Conservation (phyloP, 2,888 invertebrate species). For the Meganola albula region DNA sequence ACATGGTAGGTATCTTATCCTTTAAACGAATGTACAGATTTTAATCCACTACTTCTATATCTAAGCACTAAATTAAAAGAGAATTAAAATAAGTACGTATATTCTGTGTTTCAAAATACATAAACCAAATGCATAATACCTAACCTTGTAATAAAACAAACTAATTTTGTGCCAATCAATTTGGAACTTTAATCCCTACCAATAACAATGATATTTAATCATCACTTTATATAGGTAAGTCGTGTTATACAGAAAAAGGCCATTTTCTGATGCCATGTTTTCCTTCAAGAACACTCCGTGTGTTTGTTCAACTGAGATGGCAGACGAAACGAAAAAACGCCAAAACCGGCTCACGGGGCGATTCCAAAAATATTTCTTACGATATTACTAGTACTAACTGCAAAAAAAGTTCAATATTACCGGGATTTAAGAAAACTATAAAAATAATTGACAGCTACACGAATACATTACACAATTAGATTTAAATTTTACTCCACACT, state of each 20-base stretch:
- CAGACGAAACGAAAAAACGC: slow-evolving; percentile 58
- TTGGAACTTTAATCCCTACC: slow-evolving; percentile 7
- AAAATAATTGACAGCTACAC: no score
- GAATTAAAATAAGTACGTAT: slow-evolving; percentile 7
- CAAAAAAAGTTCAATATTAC: slow-evolving; percentile 24
- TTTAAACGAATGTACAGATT: no score
- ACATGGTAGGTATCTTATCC: no score
- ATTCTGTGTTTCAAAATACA: slow-evolving; percentile 27
- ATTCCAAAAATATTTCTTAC: slow-evolving; percentile 71
- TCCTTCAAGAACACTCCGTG: slow-evolving; percentile 65
- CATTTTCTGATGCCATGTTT: slow-evolving; percentile 51
- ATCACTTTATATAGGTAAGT: slow-evolving; percentile 17
- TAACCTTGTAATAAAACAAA: slow-evolving; percentile 18
- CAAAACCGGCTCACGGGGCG: slow-evolving; percentile 60
- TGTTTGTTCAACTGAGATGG: slow-evolving; percentile 69
- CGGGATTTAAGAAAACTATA: no score
- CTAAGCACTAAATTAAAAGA: no score
- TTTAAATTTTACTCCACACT: no score
- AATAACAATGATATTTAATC: slow-evolving; percentile 17
- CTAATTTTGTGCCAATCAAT: slow-evolving; percentile 5
- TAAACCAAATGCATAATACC: no score
- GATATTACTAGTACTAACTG: slow-evolving; percentile 46
- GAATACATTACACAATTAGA: no score
- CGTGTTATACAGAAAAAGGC: slow-evolving; percentile 30
- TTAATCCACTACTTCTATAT: no score